Evolutionary conservation across 2,113 vertebrate genomes (phyloP).

Genomic region (Hippocampus mohnikei): DNA sequence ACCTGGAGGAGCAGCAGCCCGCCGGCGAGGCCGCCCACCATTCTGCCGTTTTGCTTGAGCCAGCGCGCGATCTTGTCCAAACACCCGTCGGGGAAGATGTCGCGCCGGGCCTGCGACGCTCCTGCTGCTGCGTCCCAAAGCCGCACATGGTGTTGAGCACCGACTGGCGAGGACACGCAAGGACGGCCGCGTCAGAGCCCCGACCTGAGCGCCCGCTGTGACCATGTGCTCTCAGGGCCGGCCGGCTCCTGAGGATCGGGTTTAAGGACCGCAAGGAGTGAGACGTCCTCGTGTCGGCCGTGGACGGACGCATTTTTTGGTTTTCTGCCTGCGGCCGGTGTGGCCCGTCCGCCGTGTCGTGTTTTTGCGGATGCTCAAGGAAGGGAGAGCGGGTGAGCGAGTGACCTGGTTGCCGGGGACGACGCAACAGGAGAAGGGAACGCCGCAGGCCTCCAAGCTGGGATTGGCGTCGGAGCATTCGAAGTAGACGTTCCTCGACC

Average conservation of each 20-base stretch:
- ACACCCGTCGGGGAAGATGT: conserved; percentile 52
- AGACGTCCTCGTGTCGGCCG: no score
- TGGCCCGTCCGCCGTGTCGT: no score
- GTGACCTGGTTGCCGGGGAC: conserved; percentile 64
- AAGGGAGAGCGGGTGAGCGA: neutral
- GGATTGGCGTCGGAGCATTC: conserved; percentile 71
- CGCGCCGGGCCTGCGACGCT: neutral
- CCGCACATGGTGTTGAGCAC: conserved; percentile 70
- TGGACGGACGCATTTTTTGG: no score
- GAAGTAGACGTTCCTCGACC: conserved; percentile 78
- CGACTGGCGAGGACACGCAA: conserved; percentile 30
- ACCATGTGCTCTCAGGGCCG: no score
- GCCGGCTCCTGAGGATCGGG: no score
- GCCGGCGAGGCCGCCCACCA: conserved; percentile 43
- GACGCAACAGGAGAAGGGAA: conserved; percentile 80
- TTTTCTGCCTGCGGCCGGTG: no score
- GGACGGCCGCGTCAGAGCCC: neutral
- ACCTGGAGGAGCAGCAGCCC: conserved; percentile 64
- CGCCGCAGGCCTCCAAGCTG: conserved; percentile 77
- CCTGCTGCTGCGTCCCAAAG: conserved; percentile 46
- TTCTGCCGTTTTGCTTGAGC: conserved; percentile 46
- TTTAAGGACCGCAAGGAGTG: no score
- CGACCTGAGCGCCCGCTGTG: no score
- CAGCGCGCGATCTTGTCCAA: conserved; percentile 52
- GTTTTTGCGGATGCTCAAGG: no score